Evolutionary conservation across 2,888 invertebrate genomes (phyloP).

Genomic region (Andricus quercusramuli): DNA sequence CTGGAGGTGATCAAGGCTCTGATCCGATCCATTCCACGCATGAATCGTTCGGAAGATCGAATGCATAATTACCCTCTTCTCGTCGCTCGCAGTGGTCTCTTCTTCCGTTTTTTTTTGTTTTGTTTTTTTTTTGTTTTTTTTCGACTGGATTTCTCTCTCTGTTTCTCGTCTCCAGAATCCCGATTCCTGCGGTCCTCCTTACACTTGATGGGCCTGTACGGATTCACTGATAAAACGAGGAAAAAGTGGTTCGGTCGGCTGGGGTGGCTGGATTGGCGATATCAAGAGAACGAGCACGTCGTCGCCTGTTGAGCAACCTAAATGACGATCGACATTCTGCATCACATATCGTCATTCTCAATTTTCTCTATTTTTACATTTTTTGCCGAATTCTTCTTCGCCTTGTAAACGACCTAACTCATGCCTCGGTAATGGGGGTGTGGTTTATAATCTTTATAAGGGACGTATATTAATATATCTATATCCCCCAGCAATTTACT

Average conservation of each 20-base stretch:
- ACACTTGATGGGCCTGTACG: background rate
- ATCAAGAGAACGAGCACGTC: conserved; percentile 25
- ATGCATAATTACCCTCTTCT: conserved; percentile 57
- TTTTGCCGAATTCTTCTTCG: background rate
- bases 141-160: background rate
- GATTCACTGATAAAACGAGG: background rate
- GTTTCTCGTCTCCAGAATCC: background rate
- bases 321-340: background rate
- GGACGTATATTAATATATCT: conserved; percentile 5
- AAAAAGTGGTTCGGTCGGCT: background rate
- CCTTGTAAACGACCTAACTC: background rate
- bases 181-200: background rate
- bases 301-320: background rate
- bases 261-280: conserved; percentile 45
- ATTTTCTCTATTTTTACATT: background rate
- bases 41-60: conserved; percentile 62
- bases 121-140: background rate
- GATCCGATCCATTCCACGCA: conserved; percentile 54
- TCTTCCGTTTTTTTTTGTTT: background rate
- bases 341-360: background rate
- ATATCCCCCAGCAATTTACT: conserved; percentile 20
- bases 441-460: conserved; percentile 3
- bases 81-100: conserved; percentile 12
- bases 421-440: background rate
- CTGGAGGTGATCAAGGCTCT: conserved; percentile 48